phyloP scores from a whole-genome alignment of 2,797 vertebrate species.

The Parotocinclus haroldoi region DNA sequence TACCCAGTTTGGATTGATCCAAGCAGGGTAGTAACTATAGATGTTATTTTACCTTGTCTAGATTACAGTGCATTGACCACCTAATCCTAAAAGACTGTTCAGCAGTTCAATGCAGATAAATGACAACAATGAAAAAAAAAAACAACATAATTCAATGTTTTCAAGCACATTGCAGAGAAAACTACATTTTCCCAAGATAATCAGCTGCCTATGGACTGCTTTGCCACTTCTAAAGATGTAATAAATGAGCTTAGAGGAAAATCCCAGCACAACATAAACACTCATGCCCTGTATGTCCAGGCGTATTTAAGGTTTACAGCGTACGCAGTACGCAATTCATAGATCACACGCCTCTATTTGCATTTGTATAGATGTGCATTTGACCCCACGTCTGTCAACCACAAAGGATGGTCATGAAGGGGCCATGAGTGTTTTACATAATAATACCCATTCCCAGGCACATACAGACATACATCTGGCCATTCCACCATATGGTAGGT shows the following conservation, averaged over 20 bases:
- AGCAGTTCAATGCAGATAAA: too few relatives aligned
- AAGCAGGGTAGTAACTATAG: too few relatives aligned
- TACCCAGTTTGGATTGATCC: too few relatives aligned
- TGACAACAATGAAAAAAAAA: too few relatives aligned
- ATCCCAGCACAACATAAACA: conserved; percentile 12
- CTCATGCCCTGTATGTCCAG: not conserved
- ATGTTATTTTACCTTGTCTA: too few relatives aligned
- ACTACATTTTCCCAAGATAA: not conserved
- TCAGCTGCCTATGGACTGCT: not conserved
- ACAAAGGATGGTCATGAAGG: conserved; percentile 37
- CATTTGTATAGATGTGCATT: conserved; percentile 35
- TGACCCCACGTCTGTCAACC: conserved; percentile 17
- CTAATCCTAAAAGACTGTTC: too few relatives aligned
- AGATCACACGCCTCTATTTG: conserved; percentile 33
- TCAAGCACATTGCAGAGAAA: not conserved
- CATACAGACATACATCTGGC: conserved; percentile 27
- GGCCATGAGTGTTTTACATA: conserved; percentile 37
- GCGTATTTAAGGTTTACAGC: conserved; percentile 1
- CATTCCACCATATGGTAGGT: conserved; percentile 26
- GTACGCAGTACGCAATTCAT: conserved; percentile 23
- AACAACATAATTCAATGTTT: too few relatives aligned
- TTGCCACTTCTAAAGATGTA: not conserved
- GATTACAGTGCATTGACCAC: too few relatives aligned
- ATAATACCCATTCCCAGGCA: conserved; percentile 35
- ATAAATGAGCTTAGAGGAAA: conserved; percentile 10